Evolutionary conservation across 1,140 invertebrate species (phyloP).

Genomic region (Cydia strobilella): DNA sequence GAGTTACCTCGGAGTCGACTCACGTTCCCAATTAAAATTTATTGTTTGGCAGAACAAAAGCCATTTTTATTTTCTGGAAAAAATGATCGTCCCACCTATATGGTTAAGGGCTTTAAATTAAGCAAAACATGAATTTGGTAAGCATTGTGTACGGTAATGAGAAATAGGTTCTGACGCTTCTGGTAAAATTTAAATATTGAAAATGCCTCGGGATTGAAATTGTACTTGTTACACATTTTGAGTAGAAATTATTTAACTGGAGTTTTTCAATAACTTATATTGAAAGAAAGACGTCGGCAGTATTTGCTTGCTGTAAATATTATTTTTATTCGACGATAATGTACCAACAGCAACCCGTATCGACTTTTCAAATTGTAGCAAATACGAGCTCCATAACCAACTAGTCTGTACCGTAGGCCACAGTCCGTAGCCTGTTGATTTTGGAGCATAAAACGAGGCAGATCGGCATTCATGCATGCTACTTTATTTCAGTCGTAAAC

Average conservation of each 20-base stretch:
- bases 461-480: not conserved
- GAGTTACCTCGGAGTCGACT: constrained; percentile 14
- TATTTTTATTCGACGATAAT: too few species aligned
- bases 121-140: not conserved
- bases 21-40: constrained; percentile 32
- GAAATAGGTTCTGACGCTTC: not conserved
- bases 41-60: constrained; percentile 31
- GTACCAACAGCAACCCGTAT: not conserved
- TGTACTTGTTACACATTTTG: too few species aligned
- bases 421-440: not conserved
- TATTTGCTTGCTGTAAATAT: too few species aligned
- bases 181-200: not conserved
- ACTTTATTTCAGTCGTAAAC: constrained; percentile 13
- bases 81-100: not conserved
- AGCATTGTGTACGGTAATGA: not conserved
- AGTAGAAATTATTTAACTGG: too few species aligned
- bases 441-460: not conserved
- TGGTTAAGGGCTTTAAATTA: constrained; percentile 12
- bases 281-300: too few species aligned
- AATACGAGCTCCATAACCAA: not conserved
- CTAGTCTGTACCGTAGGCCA: not conserved
- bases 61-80: constrained; percentile 30
- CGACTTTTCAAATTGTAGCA: not conserved
- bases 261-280: too few species aligned
- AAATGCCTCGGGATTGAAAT: too few species aligned